Percentiles rank a stretch among this genome's conserved stretches.
Conservation (phyloP, 2,113 vertebrate genomes). For the Sylvilagus bachmani region DNA sequence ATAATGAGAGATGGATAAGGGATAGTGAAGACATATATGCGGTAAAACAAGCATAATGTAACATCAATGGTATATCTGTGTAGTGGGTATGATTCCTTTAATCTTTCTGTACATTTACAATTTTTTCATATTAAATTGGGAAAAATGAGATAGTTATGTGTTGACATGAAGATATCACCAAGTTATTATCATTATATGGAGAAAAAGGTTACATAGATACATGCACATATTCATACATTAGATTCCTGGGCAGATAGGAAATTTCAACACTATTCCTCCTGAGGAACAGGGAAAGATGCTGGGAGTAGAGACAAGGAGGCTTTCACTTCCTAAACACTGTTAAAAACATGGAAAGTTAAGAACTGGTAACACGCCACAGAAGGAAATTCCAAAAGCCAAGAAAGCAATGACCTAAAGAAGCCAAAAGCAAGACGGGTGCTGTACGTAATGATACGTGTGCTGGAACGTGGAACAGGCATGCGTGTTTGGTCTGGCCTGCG, state of each 20-base stretch:
- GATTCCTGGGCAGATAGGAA: background rate
- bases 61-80: background rate
- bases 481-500: background rate
- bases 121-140: constrained; percentile 4
- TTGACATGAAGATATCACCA: background rate
- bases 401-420: constrained; percentile 12
- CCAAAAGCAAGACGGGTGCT: background rate
- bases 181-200: background rate
- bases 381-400: constrained; percentile 27
- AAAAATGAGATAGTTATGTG: background rate
- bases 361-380: background rate
- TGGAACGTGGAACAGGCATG: background rate
- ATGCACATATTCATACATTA: background rate
- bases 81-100: background rate
- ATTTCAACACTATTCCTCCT: background rate
- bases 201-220: background rate
- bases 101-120: background rate
- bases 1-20: background rate
- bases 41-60: background rate
- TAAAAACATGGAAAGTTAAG: background rate
- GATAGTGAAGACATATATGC: background rate
- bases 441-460: background rate
- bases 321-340: background rate
- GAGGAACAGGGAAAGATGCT: background rate
- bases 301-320: background rate